Evolutionary conservation across 1,140 invertebrate genomes (phyloP), one percentile per base, ranked within the genome.

Genomic region (Asbolus verrucosus): DNA sequence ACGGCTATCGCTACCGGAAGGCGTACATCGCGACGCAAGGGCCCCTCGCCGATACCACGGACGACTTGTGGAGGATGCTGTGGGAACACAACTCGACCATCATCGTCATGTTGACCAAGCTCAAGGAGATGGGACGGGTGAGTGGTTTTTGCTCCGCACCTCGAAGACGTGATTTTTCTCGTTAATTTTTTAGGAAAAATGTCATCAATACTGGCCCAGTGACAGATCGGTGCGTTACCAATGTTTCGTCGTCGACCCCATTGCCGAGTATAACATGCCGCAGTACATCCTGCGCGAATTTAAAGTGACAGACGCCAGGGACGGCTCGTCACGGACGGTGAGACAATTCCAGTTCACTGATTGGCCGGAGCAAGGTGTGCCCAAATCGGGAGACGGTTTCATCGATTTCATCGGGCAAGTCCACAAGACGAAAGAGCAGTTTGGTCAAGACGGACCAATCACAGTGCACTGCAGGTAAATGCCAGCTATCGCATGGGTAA

Each of bases 81-180:
- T 99, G 98, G 98, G 97, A 99, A 81, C 96, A 99, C 80, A 99
- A 99, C 82, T 98, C 96, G 0, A 98, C 96, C 2, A 99, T 99
- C 81, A 92, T 99, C 30, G 98, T 99, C 6, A 99, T 99, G 97
- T 84, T 99, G 30, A 99, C 96, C 1, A 98, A 98, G 83, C 85
- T 98, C 13, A 94, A 97, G 81, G 97, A 98, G 85, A 96, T 98
- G 92, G 96, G 96, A 70, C 86, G 95, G 80, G 94, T 95, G 85
- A 87, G 91, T 83, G 6, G 9, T 19, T 18, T 33, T 46, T 61
- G 31, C 6, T 69, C 1, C 0, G 13, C 19, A 15, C 8, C 27
- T 14, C 33, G 9, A 36, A n/a, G 16, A 33, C 14, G 2, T 1
- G 1, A 59, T 2, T 31, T 33, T 33, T 61, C 9, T n/a, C n/a